Evolutionary conservation across 1,140 invertebrate species (phyloP), one percentile per base, ranked within the genome.

Genomic region (Cherax destructor): DNA sequence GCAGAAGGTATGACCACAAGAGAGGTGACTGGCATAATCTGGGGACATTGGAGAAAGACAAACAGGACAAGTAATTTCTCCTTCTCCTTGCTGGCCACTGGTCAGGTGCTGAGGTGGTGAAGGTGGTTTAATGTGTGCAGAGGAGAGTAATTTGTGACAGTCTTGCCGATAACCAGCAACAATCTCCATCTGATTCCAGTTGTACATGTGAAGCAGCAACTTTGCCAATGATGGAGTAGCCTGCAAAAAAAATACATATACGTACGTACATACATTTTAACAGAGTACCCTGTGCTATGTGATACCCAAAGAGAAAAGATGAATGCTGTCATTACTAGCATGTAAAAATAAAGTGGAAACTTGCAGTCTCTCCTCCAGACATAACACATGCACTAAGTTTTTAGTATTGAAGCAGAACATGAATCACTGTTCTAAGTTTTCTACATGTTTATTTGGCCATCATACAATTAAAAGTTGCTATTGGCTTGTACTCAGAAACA

Each of bases 1-100:
- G 94, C 99, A 99, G 95, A 99, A 99, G 69, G 96, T 96, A 95
- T 99, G 98, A 18, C 97, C 97, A 95, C 99, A 99, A 13, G 97
- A 96, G 74, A 99, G 95, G 88, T 96, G 96, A 94, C 96, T 96
- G 94, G 98, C 98, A 93, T 96, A 96, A 52, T 96, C 96, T 10
- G 94, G 92, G 11, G 95, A 91, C 93, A 94, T 94, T 88, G 94
- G 92, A 52, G 94, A 94, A 30, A 96, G 94, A 94, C 97, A 97
- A 11, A 97, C 96, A 5, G 95, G 95, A 94, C 97, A 97, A 18
- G 65, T 92, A 61, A 47, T 59, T 49, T 86, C 83, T 9, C 77
- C 86, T n/a, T 83, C 91, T 52, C 80, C 87, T 5, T 89, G 90
- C n/a, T 84, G 41, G 76, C 80, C 93, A 87, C 50, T 91, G 81